Conservation (phyloP, 2,888 invertebrate genomes). For the Patella pellucida region DNA sequence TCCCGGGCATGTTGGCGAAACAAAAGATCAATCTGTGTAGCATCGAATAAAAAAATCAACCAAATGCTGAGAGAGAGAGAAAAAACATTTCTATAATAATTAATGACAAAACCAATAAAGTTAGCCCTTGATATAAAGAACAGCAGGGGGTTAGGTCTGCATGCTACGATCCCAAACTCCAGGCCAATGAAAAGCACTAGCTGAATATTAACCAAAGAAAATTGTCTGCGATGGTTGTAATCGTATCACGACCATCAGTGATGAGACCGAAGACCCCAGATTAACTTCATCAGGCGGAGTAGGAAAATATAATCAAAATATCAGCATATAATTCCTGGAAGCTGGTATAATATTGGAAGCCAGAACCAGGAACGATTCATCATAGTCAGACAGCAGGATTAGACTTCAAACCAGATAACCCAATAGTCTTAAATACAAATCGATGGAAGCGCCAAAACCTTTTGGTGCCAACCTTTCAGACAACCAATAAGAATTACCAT, state of each 20-base stretch:
- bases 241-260: constrained; percentile 9
- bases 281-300: neutral
- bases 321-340: neutral
- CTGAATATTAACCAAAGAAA: constrained; percentile 2
- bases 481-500: constrained; percentile 11
- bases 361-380: neutral
- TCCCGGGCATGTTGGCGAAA: too few relatives aligned
- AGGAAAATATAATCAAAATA: constrained; percentile 6
- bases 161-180: neutral
- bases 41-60: too few relatives aligned
- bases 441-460: neutral
- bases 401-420: neutral
- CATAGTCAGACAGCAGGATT: constrained; percentile 7
- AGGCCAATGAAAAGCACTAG: neutral
- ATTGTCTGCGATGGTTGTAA: neutral
- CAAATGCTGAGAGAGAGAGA: too few relatives aligned
- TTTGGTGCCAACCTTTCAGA: neutral
- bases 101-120: neutral
- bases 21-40: too few relatives aligned
- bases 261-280: constrained; percentile 4
- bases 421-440: constrained; percentile 7
- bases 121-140: neutral
- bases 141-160: neutral
- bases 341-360: constrained; percentile 5
- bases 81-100: too few relatives aligned